Percentiles rank a stretch among this genome's conserved stretches.
Evolutionary conservation across 2,888 invertebrate genomes (phyloP).

Genomic region (Eueremaeus valkanovi): DNA sequence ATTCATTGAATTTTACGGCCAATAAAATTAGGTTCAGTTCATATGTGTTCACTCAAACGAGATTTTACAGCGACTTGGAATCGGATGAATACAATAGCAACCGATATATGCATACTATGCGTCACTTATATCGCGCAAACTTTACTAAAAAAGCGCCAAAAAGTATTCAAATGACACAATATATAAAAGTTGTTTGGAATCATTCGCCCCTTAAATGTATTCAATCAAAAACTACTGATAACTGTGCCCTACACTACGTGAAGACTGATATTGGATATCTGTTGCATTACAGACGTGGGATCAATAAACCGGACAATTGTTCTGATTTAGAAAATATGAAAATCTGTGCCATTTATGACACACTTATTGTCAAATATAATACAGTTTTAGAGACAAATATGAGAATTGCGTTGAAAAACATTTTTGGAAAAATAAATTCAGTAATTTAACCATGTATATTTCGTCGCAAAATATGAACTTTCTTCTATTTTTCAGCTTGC

Average conservation of each 20-base stretch:
- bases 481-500: too few relatives aligned
- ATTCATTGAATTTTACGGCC: neutral
- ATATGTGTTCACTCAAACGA: neutral
- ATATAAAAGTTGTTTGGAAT: conserved; percentile 12
- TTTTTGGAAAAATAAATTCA: too few relatives aligned
- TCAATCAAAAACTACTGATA: neutral
- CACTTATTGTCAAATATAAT: neutral
- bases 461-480: too few relatives aligned
- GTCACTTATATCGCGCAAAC: conserved; percentile 31
- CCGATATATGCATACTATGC: conserved; percentile 10
- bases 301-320: neutral
- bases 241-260: neutral
- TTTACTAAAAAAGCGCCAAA: neutral
- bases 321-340: neutral
- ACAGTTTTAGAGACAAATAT: neutral
- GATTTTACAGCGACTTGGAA: neutral
- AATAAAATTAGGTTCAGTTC: neutral
- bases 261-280: neutral
- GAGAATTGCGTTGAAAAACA: neutral
- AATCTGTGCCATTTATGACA: conserved; percentile 1
- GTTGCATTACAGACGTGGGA: neutral
- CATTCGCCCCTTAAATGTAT: conserved; percentile 32
- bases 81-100: neutral
- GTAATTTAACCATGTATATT: too few relatives aligned
- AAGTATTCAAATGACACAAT: conserved; percentile 28